Evolutionary conservation across 2,888 invertebrate genomes (phyloP), one percentile per base, ranked within the genome.

Genomic region (Macaria liturata): DNA sequence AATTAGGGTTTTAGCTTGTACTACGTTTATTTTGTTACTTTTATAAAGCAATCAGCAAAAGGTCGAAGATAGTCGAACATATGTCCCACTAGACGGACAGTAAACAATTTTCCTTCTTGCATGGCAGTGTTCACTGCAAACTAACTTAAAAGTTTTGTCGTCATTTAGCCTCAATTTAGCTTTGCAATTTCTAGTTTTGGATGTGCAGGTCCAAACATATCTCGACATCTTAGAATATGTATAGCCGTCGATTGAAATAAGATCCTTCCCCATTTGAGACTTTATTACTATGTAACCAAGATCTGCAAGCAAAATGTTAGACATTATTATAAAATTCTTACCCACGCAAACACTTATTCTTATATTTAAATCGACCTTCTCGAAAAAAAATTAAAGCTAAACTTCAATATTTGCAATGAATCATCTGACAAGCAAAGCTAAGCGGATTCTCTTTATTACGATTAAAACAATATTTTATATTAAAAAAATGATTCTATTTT

Each of bases 161-260:
- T 37, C 3, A 20, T 67, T 55, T 8, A 76, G 32, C 32, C 51
- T 70, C 7, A 82, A 8, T 53, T 70, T 77, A 0, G 78, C 79
- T 9, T 71, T 77, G 51, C 81, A 82, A 0, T 61, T 49, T 0
- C 60, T 61, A 32, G 64, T 65, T 9, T 53, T 61, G 4, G 64
- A 62, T 0, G 84, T 83, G 54, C 84, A 84, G 0, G 71, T 65
- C 81, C 82, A 84, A 5, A 62, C 60, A 9, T 56, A 46, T 1
- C 46, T 56, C 0, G 59, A 60, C 48, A 62, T 52, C 32, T 60
- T 55, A 0, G 70, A 64, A 62, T 72, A 81, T 0, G 75, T 75
- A 46, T 75, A 78, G 0, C 80, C 81, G n/a, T 71, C 70, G 9
- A 74, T 54, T 4, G 75, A 48, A 6, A 79, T 57, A 0, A 76